Conservation (phyloP, 1,140 invertebrate genomes). For the Drosophila elegans region DNA sequence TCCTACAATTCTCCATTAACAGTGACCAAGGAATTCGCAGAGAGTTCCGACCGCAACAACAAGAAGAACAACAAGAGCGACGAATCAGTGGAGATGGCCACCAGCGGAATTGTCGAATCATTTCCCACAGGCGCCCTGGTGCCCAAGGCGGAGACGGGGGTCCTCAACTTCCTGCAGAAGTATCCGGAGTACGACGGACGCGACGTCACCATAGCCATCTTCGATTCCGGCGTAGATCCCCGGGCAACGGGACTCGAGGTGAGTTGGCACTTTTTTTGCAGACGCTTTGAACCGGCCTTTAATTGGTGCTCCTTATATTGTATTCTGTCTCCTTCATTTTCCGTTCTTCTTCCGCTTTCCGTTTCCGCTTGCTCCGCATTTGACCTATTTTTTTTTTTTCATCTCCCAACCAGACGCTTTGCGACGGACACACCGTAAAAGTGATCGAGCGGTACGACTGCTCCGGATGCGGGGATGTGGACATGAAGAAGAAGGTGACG, state of each 20-base stretch:
- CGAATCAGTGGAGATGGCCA: slow-evolving; percentile 51
- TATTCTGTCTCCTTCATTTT: too few relatives aligned
- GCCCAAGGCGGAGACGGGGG: slow-evolving; percentile 98
- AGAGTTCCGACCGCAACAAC: slow-evolving; percentile 26
- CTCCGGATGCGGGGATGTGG: slow-evolving; percentile 97
- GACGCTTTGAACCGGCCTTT: not conserved
- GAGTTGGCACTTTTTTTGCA: slow-evolving; percentile 67
- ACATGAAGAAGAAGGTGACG: slow-evolving; percentile 93
- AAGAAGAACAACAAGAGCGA: slow-evolving; percentile 2
- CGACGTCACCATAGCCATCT: slow-evolving; percentile 96
- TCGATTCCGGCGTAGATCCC: slow-evolving; percentile 99
- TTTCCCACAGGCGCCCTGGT: slow-evolving; percentile 93
- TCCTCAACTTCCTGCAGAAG: slow-evolving; percentile 94
- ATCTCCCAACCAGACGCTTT: slow-evolving; percentile 87
- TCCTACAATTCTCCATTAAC: slow-evolving; percentile 14
- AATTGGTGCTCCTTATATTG: not conserved
- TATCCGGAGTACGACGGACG: slow-evolving; percentile 97
- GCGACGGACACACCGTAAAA: slow-evolving; percentile 91
- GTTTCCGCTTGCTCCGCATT: not conserved
- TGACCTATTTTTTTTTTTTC: too few relatives aligned
- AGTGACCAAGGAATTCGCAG: slow-evolving; percentile 32
- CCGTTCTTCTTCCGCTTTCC: not conserved
- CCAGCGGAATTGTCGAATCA: slow-evolving; percentile 87
- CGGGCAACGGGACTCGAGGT: slow-evolving; percentile 97
- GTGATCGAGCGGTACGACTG: slow-evolving; percentile 98